Evolutionary conservation across 2,797 vertebrate genomes (phyloP).

Genomic region (Cyclura pinguis): DNA sequence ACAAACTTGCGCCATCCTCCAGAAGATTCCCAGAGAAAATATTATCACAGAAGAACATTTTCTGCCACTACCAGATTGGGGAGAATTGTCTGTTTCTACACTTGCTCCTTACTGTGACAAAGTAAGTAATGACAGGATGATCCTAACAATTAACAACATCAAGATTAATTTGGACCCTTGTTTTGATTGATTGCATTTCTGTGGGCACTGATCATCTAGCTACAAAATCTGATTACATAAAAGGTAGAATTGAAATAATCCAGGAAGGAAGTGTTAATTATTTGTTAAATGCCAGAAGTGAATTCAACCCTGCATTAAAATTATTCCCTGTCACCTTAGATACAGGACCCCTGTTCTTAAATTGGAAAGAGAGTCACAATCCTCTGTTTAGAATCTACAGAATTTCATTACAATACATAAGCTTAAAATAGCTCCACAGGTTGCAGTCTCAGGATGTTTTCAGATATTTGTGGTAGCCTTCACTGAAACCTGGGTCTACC

Average conservation of each 20-base stretch:
- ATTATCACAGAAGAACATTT: conserved; percentile 8
- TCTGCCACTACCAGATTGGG: conserved; percentile 23
- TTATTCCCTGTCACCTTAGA: background rate
- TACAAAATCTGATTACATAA: conserved; percentile 4
- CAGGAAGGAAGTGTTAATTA: conserved; percentile 18
- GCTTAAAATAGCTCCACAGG: background rate
- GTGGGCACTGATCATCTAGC: conserved; percentile 38
- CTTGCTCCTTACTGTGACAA: conserved; percentile 18
- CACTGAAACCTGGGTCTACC: background rate
- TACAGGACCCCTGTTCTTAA: background rate
- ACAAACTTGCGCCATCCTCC: too few species aligned
- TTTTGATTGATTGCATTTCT: conserved; percentile 45
- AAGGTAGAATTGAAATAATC: background rate
- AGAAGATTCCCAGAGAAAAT: background rate
- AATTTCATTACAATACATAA: background rate
- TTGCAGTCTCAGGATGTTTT: background rate
- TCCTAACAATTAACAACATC: conserved; percentile 54
- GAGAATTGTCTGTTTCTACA: conserved; percentile 44
- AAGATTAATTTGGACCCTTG: conserved; percentile 44
- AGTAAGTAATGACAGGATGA: conserved; percentile 38
- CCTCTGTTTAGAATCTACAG: background rate
- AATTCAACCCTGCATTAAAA: background rate
- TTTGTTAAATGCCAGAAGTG: background rate
- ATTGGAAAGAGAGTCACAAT: background rate
- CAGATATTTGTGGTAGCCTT: background rate